Conservation (phyloP, 2,113 vertebrate genomes). For the Pollachius pollachius region DNA sequence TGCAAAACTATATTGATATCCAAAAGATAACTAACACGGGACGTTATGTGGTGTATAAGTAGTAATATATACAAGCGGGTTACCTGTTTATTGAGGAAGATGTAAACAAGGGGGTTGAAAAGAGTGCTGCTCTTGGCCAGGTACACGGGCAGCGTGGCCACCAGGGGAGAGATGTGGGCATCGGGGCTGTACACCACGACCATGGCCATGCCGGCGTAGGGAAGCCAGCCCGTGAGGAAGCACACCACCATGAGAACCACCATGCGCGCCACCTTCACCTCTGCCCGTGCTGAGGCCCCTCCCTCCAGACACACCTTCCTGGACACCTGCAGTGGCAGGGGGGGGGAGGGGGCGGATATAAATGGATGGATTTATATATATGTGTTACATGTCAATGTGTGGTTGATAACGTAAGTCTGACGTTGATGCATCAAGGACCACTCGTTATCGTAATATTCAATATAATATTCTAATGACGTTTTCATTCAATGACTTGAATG, state of each 20-base stretch:
- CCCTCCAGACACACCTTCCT: conserved; percentile 56
- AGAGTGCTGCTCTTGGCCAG: conserved; percentile 71
- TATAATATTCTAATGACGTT: not conserved
- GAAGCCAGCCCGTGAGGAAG: conserved; percentile 69
- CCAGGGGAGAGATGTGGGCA: conserved; percentile 51
- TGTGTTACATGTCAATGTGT: too few relatives aligned
- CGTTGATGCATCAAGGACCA: too few relatives aligned
- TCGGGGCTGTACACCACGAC: conserved; percentile 52
- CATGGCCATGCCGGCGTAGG: conserved; percentile 63
- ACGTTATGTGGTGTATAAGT: too few relatives aligned
- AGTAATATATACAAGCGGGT: not conserved
- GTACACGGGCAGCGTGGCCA: conserved; percentile 61
- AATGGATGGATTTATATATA: too few relatives aligned
- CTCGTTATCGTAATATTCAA: too few relatives aligned
- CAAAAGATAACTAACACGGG: not conserved
- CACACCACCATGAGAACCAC: conserved; percentile 61
- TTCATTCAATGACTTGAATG: not conserved
- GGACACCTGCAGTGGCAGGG: conserved; percentile 48
- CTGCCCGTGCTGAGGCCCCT: conserved; percentile 62
- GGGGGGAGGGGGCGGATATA: not conserved
- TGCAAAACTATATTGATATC: not conserved
- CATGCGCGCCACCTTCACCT: conserved; percentile 56
- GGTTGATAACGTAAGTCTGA: too few relatives aligned
- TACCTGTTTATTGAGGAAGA: conserved; percentile 74
- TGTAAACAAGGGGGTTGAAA: conserved; percentile 68